Conservation (phyloP, 2,113 vertebrate genomes). For the Orycteropus afer region DNA sequence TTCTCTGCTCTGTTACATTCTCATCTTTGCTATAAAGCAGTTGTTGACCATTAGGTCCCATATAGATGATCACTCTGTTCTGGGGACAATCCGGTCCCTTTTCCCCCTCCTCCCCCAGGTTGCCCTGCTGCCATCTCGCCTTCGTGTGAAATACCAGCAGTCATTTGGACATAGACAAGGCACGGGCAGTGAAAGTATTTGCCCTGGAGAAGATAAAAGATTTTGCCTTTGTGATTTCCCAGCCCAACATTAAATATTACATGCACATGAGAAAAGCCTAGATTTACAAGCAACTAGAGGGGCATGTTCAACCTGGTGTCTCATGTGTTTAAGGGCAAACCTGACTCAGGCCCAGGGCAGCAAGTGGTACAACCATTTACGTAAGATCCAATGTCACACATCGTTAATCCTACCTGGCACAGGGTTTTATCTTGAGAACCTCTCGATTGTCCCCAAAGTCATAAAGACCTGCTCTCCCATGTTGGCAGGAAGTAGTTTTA, state of each 20-base stretch:
- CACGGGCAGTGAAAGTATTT: neutral
- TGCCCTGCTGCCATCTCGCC: no score
- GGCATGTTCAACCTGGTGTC: neutral
- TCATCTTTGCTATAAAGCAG: neutral
- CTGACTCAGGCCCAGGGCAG: neutral
- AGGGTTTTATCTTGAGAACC: neutral
- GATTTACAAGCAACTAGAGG: neutral
- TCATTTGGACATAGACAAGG: neutral
- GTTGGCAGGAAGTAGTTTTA: conserved; percentile 52
- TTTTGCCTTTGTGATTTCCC: neutral
- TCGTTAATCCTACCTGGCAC: neutral
- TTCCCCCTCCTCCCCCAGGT: no score
- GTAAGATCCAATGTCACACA: neutral
- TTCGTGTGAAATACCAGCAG: neutral
- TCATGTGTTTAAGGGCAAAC: neutral
- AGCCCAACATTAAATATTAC: neutral
- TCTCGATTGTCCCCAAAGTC: neutral
- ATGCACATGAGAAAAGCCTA: neutral
- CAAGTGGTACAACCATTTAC: neutral
- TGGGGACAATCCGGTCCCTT: no score
- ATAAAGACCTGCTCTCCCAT: neutral
- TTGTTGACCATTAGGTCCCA: neutral
- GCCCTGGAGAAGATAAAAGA: neutral
- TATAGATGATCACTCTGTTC: neutral
- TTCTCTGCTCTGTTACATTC: neutral